Evolutionary conservation across 2,797 vertebrate genomes (phyloP).

Genomic region (Numenius phaeopus): DNA sequence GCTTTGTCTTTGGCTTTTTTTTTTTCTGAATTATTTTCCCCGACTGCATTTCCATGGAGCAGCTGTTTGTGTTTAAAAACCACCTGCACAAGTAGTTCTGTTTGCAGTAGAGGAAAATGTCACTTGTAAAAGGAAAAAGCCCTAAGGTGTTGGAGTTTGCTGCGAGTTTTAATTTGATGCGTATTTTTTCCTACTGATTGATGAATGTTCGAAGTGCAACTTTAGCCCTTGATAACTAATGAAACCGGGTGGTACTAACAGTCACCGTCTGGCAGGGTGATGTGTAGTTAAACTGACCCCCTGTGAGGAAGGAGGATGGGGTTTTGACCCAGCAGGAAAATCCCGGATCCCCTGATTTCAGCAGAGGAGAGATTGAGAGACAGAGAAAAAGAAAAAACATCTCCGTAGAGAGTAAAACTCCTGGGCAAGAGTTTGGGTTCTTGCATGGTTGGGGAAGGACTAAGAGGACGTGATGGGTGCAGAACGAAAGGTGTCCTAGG

Average conservation of each 20-base stretch:
- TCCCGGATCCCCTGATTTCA: slow-evolving; percentile 3
- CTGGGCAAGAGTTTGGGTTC: not conserved
- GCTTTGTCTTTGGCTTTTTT: slow-evolving; percentile 29
- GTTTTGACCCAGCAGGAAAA: slow-evolving; percentile 68
- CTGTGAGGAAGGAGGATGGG: slow-evolving; percentile 35
- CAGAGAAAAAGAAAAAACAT: not conserved
- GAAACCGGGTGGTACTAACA: slow-evolving; percentile 60
- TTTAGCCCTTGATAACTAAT: slow-evolving; percentile 75
- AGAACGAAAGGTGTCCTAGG: not conserved
- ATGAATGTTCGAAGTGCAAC: slow-evolving; percentile 77
- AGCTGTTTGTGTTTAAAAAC: slow-evolving; percentile 82
- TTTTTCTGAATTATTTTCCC: slow-evolving; percentile 54
- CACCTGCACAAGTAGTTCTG: slow-evolving; percentile 80
- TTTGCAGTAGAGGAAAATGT: slow-evolving; percentile 79
- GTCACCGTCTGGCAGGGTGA: slow-evolving; percentile 45
- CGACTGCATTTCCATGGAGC: slow-evolving; percentile 70
- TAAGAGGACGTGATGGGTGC: not conserved
- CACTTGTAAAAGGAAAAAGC: slow-evolving; percentile 79
- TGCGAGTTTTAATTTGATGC: slow-evolving; percentile 77
- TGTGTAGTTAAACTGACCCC: slow-evolving; percentile 45
- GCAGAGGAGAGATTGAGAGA: not conserved
- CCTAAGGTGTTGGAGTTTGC: slow-evolving; percentile 73
- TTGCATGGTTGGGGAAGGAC: not conserved
- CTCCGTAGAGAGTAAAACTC: not conserved
- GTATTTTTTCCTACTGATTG: slow-evolving; percentile 78